phyloP scores from a whole-genome alignment of 2,113 vertebrate species.

The Gallinago media region DNA sequence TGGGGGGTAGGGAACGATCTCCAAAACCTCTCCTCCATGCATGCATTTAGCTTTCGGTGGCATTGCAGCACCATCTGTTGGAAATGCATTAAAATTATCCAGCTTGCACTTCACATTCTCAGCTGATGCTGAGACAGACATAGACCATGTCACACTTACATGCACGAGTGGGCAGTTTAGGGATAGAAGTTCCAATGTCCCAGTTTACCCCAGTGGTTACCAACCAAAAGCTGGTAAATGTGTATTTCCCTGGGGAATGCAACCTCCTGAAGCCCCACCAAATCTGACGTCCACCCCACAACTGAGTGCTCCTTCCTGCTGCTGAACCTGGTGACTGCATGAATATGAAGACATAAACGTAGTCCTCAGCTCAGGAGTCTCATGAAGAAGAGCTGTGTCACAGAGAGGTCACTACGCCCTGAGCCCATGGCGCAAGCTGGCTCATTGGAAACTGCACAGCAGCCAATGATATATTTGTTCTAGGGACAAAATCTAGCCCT shows the following conservation, averaged over 20 bases:
- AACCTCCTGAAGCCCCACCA: background rate
- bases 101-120: background rate
- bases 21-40: accelerated
- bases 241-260: background rate
- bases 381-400: background rate
- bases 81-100: accelerated
- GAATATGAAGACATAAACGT: accelerated
- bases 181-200: accelerated
- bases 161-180: accelerated
- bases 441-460: background rate
- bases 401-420: background rate
- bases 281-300: too few relatives aligned
- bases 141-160: accelerated
- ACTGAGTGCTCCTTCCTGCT: background rate
- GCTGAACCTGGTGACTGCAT: background rate
- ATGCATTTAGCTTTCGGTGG: background rate
- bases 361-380: background rate
- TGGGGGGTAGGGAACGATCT: accelerated
- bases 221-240: accelerated
- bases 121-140: background rate
- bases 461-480: background rate
- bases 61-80: slow-evolving; percentile 51
- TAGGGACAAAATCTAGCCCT: background rate
- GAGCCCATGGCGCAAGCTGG: accelerated
- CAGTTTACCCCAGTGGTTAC: background rate